Conservation (phyloP, 2,797 vertebrate species). For the Diglossa cyanea region DNA sequence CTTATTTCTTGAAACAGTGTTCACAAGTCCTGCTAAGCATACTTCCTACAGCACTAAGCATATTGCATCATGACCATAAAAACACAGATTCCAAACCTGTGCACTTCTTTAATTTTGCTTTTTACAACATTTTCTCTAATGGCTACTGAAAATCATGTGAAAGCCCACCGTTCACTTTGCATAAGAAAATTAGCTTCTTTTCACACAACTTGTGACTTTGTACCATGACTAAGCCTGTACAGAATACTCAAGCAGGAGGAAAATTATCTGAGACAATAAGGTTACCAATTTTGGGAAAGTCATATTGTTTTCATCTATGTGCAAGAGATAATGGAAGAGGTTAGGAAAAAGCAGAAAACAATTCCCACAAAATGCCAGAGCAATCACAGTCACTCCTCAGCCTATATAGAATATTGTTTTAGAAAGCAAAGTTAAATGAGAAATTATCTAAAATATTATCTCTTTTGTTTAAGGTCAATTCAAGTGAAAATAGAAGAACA, state of each 20-base stretch:
- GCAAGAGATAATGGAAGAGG: neutral
- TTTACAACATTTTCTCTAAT: neutral
- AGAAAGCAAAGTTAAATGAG: conserved; percentile 6
- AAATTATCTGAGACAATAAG: neutral
- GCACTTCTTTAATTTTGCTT: neutral
- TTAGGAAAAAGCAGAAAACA: conserved; percentile 8
- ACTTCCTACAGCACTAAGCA: neutral
- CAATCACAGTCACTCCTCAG: neutral
- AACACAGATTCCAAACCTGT: neutral
- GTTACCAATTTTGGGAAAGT: neutral
- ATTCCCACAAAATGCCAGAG: conserved; percentile 35
- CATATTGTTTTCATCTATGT: neutral
- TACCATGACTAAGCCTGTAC: neutral
- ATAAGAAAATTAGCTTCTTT: neutral
- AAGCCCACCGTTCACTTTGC: neutral
- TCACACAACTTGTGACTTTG: neutral
- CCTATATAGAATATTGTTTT: neutral
- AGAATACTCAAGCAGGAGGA: neutral
- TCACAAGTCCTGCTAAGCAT: neutral
- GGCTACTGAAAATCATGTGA: neutral
- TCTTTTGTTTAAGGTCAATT: conserved; percentile 25
- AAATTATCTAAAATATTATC: conserved; percentile 22
- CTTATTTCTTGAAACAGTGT: neutral
- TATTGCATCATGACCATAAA: neutral
- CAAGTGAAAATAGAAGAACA: conserved; percentile 21